Evolutionary conservation across 2,113 vertebrate genomes (phyloP).

Genomic region (Lepus europaeus): DNA sequence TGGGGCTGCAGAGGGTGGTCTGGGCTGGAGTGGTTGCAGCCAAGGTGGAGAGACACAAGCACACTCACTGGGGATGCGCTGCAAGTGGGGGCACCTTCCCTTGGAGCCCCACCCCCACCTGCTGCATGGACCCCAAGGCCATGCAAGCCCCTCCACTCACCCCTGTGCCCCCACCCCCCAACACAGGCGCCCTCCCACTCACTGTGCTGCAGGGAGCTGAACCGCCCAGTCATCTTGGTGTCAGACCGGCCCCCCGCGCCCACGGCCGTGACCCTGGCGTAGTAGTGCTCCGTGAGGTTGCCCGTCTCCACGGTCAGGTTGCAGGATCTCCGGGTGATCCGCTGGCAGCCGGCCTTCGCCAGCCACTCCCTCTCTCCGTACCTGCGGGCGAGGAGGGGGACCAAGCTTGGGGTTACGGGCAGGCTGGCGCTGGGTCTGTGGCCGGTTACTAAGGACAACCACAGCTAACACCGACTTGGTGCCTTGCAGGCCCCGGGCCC

Average conservation of each 20-base stretch:
- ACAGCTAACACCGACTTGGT: slow-evolving; percentile 21
- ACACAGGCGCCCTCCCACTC: slow-evolving; percentile 45
- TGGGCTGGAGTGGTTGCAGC: neutral
- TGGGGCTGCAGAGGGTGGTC: neutral
- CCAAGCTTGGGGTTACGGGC: neutral
- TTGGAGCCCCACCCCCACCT: neutral
- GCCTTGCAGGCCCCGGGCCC: neutral
- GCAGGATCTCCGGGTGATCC: slow-evolving; percentile 83
- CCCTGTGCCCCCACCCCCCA: too few relatives aligned
- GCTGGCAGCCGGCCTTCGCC: slow-evolving; percentile 85
- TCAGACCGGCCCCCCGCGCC: neutral
- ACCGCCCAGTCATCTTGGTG: slow-evolving; percentile 79
- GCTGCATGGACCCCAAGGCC: neutral
- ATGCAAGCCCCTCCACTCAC: neutral
- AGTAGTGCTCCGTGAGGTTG: slow-evolving; percentile 80
- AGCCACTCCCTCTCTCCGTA: slow-evolving; percentile 87
- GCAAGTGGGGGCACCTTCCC: fast-evolving
- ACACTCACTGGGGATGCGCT: fast-evolving
- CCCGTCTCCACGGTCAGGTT: slow-evolving; percentile 85
- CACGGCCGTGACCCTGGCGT: slow-evolving; percentile 80
- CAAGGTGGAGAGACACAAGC: neutral
- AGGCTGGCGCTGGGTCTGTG: neutral
- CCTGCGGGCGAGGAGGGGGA: slow-evolving; percentile 74
- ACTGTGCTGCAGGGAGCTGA: slow-evolving; percentile 84
- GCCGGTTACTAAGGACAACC: neutral